Base-by-base conservation (phyloP, 2,888 invertebrate species). In the Agrochola circellaris region DNA sequence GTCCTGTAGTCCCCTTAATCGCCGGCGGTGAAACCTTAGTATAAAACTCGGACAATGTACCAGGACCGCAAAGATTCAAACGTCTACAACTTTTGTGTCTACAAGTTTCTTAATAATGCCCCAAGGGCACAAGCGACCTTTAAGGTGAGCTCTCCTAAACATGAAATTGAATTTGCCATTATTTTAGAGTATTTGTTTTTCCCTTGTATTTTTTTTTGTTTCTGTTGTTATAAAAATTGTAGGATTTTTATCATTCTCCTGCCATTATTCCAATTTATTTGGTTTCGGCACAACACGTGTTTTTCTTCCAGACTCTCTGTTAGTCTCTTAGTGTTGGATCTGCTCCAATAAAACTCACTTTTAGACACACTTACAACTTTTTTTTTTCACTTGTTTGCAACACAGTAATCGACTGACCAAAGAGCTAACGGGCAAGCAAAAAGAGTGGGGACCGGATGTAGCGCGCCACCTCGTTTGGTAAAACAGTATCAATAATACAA, bases 71-170 rank as follows among this genome's bases (percentile, higher is more conserved):
- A n/a, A 67, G 38, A 17, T 34, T 75, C 65, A 68, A 75, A 83
- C 56, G 34, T 73, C 30, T 26, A 56, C 45, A 82, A 45, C 17
- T 70, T 78, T 68, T 56, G 45, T 82, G 26, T 45, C 54, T 48
- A 61, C 68, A 82, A 75, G 75, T 83, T 72, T 82, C 60, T 58
- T 83, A 79, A 75, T 82, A 79, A 83, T 54, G 64, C 79, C 68
- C 60, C 8, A 34, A 54, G 61, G 80, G 62, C 34, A 75, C 48
- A 38, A 51, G 3, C 13, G 65, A 56, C 69, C 78, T 72, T 75
- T 75, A 83, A 83, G 68, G 72, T 69, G 64, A 56, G 61, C 11
- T 79, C 20, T 45, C 38, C 20, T 60, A 0, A 80, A 58, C 69
- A 70, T 45, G 45, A 48, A 38, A 51, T 68, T 48, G 1, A 3